A percentile compares a stretch with the other conserved stretches of the same genome.
These are phyloP conservation scores for Keiferia lycopersicella DNA, from an alignment of 2,888 invertebrate genomes.

Conservation along the genomic window DNA sequence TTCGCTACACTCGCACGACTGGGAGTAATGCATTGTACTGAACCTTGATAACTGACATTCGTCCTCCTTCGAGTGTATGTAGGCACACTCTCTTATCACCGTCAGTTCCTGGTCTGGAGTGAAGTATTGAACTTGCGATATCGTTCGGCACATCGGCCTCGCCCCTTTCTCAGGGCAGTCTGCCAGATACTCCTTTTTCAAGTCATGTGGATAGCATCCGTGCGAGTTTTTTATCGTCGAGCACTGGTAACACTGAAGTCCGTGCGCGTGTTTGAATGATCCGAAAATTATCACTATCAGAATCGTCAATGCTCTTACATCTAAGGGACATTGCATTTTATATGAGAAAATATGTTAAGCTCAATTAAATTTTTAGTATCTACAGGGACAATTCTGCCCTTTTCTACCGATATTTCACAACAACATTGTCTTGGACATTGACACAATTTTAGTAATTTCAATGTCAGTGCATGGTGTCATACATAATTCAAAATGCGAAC, in stretches of 20 bases:
- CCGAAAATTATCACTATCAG: slow-evolving; percentile 38
- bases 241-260: slow-evolving; percentile 69
- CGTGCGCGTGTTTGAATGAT: slow-evolving; percentile 38
- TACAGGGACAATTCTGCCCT: no score
- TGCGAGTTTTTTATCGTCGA: slow-evolving; percentile 42
- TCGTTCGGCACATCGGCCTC: slow-evolving; percentile 55
- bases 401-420: no score
- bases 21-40: slow-evolving; percentile 61
- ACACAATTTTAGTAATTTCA: no score
- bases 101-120: slow-evolving; percentile 51
- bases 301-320: slow-evolving; percentile 31
- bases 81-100: slow-evolving; percentile 66
- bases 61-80: slow-evolving; percentile 50
- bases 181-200: slow-evolving; percentile 50
- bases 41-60: slow-evolving; percentile 57
- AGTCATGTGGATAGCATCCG: slow-evolving; percentile 55
- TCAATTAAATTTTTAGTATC: no score
- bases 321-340: slow-evolving; percentile 42
- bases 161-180: slow-evolving; percentile 44
- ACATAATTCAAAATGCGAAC: neutral
- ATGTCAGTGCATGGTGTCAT: no score
- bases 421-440: no score
- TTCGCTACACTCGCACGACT: slow-evolving; percentile 60
- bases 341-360: slow-evolving; percentile 20
- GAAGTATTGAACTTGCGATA: slow-evolving; percentile 65